Evolutionary conservation across 2,797 vertebrate species (phyloP).

Genomic region (Ciconia nigra): DNA sequence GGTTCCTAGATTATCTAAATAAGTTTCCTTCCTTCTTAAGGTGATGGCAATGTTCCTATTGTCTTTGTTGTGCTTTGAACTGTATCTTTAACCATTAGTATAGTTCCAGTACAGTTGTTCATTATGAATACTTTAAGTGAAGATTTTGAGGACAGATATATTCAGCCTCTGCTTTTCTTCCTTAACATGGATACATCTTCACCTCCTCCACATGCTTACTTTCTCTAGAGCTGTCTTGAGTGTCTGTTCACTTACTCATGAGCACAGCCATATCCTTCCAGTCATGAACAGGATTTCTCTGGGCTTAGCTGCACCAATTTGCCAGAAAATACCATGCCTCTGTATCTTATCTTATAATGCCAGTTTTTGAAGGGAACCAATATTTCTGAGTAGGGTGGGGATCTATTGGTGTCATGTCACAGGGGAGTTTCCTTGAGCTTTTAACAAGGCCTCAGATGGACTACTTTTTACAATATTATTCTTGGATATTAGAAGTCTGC

Average conservation of each 20-base stretch:
- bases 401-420: background rate
- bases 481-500: background rate
- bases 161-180: background rate
- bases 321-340: background rate
- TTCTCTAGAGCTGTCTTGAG: background rate
- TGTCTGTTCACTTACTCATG: background rate
- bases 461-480: background rate
- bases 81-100: background rate
- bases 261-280: background rate
- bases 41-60: background rate
- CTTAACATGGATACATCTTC: background rate
- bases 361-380: background rate
- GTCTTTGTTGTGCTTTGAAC: background rate
- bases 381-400: background rate
- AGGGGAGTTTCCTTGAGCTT: background rate
- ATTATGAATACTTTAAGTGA: background rate
- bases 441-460: background rate
- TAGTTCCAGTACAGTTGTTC: background rate
- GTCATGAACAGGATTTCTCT: background rate
- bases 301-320: background rate
- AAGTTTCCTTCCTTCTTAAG: background rate
- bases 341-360: background rate
- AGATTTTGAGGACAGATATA: background rate
- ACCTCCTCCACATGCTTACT: background rate
- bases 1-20: background rate